phyloP scores from a whole-genome alignment of 2,113 vertebrate species.

The Xiphorhynchus elegans region DNA sequence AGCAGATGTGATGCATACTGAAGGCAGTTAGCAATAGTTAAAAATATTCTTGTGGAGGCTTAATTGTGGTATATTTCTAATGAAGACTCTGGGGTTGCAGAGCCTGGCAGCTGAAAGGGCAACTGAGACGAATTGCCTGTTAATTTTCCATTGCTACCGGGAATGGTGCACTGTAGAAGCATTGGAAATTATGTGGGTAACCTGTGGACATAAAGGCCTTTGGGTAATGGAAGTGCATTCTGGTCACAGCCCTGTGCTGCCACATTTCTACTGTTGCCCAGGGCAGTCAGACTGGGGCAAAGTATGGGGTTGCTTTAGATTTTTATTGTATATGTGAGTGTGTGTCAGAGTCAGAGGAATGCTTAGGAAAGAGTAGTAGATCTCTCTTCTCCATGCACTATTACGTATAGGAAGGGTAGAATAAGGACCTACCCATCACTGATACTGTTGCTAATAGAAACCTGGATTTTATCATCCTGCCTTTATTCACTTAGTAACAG shows the following conservation, averaged over 20 bases:
- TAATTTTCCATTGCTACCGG: not conserved
- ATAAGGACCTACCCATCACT: not conserved
- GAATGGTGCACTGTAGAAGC: rapidly evolving
- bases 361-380: not conserved
- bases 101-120: not conserved
- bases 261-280: not conserved
- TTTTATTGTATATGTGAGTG: rapidly evolving
- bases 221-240: not conserved
- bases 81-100: not conserved
- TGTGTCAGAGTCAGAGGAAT: not conserved
- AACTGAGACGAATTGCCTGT: not conserved
- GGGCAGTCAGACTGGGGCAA: not conserved
- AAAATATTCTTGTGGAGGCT: not conserved
- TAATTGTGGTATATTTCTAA: not conserved
- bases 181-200: not conserved
- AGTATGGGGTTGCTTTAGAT: rapidly evolving
- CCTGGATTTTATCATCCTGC: not conserved
- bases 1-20: not conserved
- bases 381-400: not conserved
- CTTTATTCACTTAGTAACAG: not conserved
- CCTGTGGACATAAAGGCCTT: not conserved
- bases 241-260: not conserved
- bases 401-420: not conserved
- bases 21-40: not conserved
- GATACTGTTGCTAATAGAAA: not conserved